Evolutionary conservation across 2,113 vertebrate species (phyloP).

Genomic region (Tylochromis polylepis): DNA sequence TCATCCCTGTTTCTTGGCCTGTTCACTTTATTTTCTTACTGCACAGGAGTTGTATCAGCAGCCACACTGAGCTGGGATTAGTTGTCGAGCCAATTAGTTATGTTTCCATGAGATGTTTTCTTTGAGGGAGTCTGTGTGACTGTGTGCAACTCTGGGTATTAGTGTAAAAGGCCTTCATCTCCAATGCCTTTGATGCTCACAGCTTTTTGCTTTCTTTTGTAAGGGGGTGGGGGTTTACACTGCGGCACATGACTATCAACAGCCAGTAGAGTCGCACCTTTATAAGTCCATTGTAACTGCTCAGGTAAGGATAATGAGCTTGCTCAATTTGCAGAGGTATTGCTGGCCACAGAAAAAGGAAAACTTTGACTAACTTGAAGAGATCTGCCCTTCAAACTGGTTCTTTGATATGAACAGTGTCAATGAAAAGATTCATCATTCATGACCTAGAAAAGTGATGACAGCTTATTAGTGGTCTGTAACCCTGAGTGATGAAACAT

Average conservation of each 20-base stretch:
- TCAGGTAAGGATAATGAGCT: not conserved
- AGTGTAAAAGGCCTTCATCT: slow-evolving; percentile 18
- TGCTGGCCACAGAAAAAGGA: not conserved
- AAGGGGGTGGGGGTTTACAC: not conserved
- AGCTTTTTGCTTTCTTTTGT: not conserved
- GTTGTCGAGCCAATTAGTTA: slow-evolving; percentile 11
- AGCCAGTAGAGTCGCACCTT: not conserved
- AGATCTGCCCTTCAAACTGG: not conserved
- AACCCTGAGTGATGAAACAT: not conserved
- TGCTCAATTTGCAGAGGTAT: not conserved
- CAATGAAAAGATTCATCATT: not conserved
- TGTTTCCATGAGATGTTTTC: not conserved
- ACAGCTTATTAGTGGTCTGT: not conserved
- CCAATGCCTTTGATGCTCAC: slow-evolving; percentile 7
- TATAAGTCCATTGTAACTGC: not conserved
- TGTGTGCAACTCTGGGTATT: not conserved
- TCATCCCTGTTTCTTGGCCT: not conserved
- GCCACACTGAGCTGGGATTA: not conserved
- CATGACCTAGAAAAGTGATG: not conserved
- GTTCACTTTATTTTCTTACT: not conserved
- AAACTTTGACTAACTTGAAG: not conserved
- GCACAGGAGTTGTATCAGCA: not conserved
- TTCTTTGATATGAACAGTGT: accelerated
- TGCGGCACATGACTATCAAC: not conserved
- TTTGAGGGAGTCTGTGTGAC: not conserved